Evolutionary conservation across 2,113 vertebrate genomes (phyloP).

Genomic region (Rhombomys opimus): DNA sequence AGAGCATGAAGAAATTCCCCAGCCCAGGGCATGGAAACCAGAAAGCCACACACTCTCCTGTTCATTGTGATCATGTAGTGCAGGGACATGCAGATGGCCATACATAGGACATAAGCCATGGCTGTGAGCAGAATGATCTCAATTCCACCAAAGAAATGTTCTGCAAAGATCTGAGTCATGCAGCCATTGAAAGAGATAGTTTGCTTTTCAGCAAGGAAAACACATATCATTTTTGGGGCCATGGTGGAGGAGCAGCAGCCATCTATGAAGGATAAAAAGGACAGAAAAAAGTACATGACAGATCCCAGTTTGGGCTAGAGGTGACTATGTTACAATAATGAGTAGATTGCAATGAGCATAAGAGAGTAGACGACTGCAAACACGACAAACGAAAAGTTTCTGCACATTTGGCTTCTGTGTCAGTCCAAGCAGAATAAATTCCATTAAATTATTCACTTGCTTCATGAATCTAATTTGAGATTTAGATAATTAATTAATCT

Average conservation of each 20-base stretch:
- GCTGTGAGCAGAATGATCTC: conserved; percentile 54
- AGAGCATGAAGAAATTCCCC: conserved; percentile 37
- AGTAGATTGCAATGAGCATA: conserved; percentile 37
- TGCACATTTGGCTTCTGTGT: no score
- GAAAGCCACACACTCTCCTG: background rate
- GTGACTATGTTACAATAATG: conserved; percentile 15
- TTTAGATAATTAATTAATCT: no score
- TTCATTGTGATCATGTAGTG: conserved; percentile 57
- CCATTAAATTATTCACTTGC: no score
- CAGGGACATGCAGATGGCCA: conserved; percentile 59
- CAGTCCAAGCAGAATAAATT: no score
- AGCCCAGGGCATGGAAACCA: background rate
- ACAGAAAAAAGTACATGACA: conserved; percentile 63
- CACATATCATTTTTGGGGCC: conserved; percentile 47
- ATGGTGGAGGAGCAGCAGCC: conserved; percentile 30
- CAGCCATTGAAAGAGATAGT: conserved; percentile 49
- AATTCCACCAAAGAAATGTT: conserved; percentile 60
- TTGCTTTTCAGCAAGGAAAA: background rate
- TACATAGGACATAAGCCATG: conserved; percentile 54
- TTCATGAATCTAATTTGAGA: no score
- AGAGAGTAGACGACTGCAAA: background rate
- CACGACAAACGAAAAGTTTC: no score
- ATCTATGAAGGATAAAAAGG: conserved; percentile 59
- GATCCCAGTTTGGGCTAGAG: background rate
- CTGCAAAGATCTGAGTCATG: conserved; percentile 68